These are phyloP conservation scores for Eubasilissa regina DNA, from an alignment of 1,140 invertebrate species.

Conservation along the genomic window DNA sequence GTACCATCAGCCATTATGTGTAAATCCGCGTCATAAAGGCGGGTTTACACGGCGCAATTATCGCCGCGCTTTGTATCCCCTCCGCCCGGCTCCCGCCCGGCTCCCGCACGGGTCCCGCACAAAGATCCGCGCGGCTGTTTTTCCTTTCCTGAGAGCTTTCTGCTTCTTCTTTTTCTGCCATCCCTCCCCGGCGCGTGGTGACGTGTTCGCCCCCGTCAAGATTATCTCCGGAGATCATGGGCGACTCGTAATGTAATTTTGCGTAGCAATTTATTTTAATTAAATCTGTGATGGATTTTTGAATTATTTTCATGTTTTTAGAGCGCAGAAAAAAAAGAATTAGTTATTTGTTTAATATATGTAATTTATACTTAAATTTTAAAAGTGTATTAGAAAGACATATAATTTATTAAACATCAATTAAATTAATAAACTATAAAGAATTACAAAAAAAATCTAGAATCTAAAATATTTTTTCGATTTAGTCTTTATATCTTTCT, in stretches of 20 bases:
- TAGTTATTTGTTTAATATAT: no score
- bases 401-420: no score
- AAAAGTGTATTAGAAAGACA: no score
- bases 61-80: constrained; percentile 46
- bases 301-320: no score
- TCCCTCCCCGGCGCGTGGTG: constrained; percentile 7
- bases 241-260: background rate
- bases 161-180: background rate
- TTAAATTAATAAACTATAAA: no score
- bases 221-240: constrained; percentile 18
- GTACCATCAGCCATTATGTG: constrained; percentile 2
- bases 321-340: no score
- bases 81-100: background rate
- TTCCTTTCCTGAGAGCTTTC: constrained; percentile 19
- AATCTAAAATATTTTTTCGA: no score
- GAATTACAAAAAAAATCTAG: no score
- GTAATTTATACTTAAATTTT: no score
- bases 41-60: constrained; percentile 52
- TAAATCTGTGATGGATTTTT: no score
- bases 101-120: background rate
- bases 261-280: no score
- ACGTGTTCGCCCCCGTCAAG: constrained; percentile 3
- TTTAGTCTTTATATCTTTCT: no score
- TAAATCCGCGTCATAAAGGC: constrained; percentile 13
- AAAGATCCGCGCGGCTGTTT: background rate